Evolutionary conservation across 1,140 invertebrate genomes (phyloP).

Genomic region (Delia radicum): DNA sequence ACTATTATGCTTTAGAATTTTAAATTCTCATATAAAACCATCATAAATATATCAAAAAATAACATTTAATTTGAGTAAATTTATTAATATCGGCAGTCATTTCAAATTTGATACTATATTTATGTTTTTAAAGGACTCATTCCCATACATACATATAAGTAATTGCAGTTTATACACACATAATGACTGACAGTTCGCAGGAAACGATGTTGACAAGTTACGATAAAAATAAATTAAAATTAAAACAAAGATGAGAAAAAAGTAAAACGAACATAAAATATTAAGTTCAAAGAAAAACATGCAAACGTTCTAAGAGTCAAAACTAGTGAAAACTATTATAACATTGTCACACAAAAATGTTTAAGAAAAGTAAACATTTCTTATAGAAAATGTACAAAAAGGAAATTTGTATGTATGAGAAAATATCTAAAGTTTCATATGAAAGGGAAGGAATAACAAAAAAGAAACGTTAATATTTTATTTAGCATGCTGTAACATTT

Average conservation of each 20-base stretch:
- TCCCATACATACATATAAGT: too few relatives aligned
- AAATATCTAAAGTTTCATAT: not conserved
- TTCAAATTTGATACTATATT: too few relatives aligned
- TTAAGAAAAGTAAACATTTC: not conserved
- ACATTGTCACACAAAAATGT: not conserved
- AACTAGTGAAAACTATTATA: not conserved
- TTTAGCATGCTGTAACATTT: not conserved
- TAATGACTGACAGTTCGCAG: not conserved
- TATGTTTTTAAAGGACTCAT: too few relatives aligned
- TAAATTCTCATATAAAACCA: too few relatives aligned
- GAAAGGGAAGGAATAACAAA: not conserved
- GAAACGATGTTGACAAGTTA: not conserved
- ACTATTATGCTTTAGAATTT: too few relatives aligned
- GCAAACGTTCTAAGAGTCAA: not conserved
- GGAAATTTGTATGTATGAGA: too few relatives aligned
- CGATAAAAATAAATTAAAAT: not conserved
- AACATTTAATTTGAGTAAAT: too few relatives aligned
- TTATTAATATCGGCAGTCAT: too few relatives aligned
- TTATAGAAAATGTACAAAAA: not conserved
- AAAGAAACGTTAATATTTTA: not conserved
- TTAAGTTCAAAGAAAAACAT: not conserved
- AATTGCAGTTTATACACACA: too few relatives aligned
- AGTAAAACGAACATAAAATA: not conserved
- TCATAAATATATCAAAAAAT: too few relatives aligned
- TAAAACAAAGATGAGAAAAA: not conserved